A percentile compares a stretch with the other conserved stretches of the same genome.
Evolutionary conservation across 1,140 invertebrate genomes (phyloP).

Genomic region (Drosophila ananassae): DNA sequence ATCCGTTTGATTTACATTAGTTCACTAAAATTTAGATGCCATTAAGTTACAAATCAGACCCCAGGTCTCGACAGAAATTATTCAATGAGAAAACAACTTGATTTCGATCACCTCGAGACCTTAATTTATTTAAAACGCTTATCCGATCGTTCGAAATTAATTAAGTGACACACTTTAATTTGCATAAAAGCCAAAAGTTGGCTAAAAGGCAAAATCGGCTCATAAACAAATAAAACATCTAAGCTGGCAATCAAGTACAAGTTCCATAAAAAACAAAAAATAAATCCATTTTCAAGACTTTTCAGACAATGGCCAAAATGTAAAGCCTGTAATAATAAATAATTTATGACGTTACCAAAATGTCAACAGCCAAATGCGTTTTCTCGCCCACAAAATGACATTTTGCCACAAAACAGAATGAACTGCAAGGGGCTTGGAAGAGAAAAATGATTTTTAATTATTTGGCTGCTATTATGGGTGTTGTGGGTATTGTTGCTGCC

Average conservation of each 20-base stretch:
- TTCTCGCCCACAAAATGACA: slow-evolving; percentile 66
- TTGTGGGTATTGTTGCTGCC: slow-evolving; percentile 4
- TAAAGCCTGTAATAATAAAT: slow-evolving; percentile 68
- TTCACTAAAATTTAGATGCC: slow-evolving; percentile 14
- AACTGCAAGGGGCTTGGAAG: slow-evolving; percentile 11
- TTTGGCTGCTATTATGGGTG: slow-evolving; percentile 26
- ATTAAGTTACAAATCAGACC: slow-evolving; percentile 26
- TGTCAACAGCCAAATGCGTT: slow-evolving; percentile 56
- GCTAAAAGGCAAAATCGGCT: slow-evolving; percentile 7
- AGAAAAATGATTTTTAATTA: slow-evolving; percentile 39
- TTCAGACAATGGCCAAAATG: slow-evolving; percentile 53
- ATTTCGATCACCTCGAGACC: slow-evolving; percentile 23
- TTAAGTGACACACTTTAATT: slow-evolving; percentile 59
- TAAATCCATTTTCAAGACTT: slow-evolving; percentile 39
- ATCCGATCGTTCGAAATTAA: slow-evolving; percentile 45
- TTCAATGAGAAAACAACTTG: slow-evolving; percentile 30
- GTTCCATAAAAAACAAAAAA: slow-evolving; percentile 37
- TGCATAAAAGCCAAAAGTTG: slow-evolving; percentile 33
- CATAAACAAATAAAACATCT: slow-evolving; percentile 26
- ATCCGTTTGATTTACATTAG: slow-evolving; percentile 30
- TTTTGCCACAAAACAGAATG: slow-evolving; percentile 28
- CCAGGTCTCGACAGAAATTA: slow-evolving; percentile 14
- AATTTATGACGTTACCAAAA: slow-evolving; percentile 58
- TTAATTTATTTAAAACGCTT: slow-evolving; percentile 41
- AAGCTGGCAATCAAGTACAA: slow-evolving; percentile 40